Evolutionary conservation across 2,113 vertebrate genomes (phyloP).

Genomic region (Anolis carolinensis): DNA sequence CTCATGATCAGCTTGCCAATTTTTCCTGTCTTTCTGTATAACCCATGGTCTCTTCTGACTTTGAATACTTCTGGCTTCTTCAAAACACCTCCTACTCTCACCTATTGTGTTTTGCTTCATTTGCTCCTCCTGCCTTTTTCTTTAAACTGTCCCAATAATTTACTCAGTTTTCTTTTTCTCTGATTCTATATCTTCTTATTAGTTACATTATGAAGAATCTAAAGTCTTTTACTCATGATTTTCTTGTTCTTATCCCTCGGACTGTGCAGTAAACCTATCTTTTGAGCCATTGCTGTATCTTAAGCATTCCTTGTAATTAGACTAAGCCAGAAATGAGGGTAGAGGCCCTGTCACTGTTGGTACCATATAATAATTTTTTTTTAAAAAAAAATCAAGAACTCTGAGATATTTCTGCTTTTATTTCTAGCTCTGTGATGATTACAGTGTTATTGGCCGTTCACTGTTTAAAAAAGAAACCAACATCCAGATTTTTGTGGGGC

Average conservation of each 20-base stretch:
- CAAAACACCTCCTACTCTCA: background rate
- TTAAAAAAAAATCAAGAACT: background rate
- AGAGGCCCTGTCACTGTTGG: background rate
- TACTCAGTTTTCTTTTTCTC: background rate
- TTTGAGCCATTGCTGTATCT: background rate
- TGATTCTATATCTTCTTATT: background rate
- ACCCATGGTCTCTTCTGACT: background rate
- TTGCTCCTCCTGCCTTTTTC: background rate
- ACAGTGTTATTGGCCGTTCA: conserved; percentile 91
- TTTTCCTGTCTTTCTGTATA: background rate
- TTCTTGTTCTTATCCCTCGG: background rate
- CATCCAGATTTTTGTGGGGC: conserved; percentile 93
- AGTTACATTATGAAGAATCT: background rate
- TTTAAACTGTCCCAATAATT: background rate
- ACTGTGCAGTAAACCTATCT: no score
- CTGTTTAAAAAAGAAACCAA: conserved; percentile 99
- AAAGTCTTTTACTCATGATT: background rate
- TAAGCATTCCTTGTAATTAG: background rate
- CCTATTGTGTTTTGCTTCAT: background rate
- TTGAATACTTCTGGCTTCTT: background rate
- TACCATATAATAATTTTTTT: background rate
- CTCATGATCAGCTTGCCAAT: no score
- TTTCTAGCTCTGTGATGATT: conserved; percentile 89
- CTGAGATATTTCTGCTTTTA: background rate
- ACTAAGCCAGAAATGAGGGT: background rate